These are phyloP conservation scores for Buathra laborator DNA, from an alignment of 2,888 invertebrate genomes.

Conservation along the genomic window DNA sequence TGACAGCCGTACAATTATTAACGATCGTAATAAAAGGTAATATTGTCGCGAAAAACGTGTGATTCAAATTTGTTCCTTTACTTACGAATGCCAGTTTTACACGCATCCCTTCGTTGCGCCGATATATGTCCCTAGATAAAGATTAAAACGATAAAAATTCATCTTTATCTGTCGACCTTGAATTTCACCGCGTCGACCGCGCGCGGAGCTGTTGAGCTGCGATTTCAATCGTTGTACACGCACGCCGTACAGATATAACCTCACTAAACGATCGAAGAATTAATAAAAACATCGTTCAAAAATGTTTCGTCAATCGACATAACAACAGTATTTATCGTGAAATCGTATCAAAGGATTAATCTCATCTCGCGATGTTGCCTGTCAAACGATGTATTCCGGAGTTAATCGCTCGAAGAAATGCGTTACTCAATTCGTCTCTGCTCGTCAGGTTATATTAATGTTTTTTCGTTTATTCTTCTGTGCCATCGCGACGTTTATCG, in stretches of 20 bases:
- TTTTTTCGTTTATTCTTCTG: constrained; percentile 3
- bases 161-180: no score
- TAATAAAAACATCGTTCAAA: not conserved
- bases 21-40: no score
- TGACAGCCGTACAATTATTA: no score
- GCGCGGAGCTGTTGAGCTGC: not conserved
- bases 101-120: no score
- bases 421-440: constrained; percentile 68
- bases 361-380: constrained; percentile 73
- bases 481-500: not conserved
- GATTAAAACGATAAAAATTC: no score
- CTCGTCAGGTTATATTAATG: constrained; percentile 71
- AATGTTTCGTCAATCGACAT: constrained; percentile 14
- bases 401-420: constrained; percentile 72
- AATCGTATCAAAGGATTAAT: not conserved
- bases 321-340: not conserved
- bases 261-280: not conserved
- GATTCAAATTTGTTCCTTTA: no score
- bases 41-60: no score
- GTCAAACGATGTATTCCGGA: constrained; percentile 71
- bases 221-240: constrained; percentile 5
- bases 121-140: no score
- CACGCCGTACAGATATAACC: constrained; percentile 7
- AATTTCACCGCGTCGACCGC: no score
- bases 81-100: no score